Evolutionary conservation across 2,888 invertebrate genomes (phyloP).

Genomic region (Alloplasta piceator): DNA sequence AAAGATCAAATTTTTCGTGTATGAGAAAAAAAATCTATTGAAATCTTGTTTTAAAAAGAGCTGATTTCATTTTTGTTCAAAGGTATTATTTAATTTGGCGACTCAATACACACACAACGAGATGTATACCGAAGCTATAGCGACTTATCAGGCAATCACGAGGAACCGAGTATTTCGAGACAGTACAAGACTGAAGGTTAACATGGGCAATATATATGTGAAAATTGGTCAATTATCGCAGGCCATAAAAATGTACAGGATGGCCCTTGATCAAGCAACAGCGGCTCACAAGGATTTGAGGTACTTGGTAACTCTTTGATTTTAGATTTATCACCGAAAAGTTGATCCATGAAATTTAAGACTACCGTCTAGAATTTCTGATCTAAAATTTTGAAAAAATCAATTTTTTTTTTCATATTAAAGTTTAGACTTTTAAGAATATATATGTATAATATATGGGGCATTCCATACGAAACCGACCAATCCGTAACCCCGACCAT

Average conservation of each 20-base stretch:
- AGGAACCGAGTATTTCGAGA: constrained; percentile 97
- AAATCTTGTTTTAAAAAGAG: not conserved
- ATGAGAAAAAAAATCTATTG: not conserved
- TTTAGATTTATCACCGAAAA: not conserved
- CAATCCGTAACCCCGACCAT: no score
- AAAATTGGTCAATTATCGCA: constrained; percentile 96
- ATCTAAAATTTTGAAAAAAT: not conserved
- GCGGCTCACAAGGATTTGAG: constrained; percentile 96
- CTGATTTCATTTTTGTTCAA: constrained; percentile 71
- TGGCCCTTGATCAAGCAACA: constrained; percentile 98
- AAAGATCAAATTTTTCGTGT: no score
- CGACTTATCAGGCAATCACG: constrained; percentile 97
- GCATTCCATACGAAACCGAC: no score
- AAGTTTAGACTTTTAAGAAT: no score
- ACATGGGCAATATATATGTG: constrained; percentile 99
- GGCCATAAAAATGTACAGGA: constrained; percentile 98
- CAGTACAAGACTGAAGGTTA: constrained; percentile 96
- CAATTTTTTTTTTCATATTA: not conserved
- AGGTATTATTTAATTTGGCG: constrained; percentile 98
- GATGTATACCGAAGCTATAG: constrained; percentile 97
- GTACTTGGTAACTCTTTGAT: constrained; percentile 79
- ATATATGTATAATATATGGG: no score
- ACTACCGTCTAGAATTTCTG: not conserved
- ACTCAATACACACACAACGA: constrained; percentile 97
- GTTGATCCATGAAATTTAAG: no score